A percentile compares a stretch with the other conserved stretches of the same genome.
Evolutionary conservation across 1,140 invertebrate genomes (phyloP).

Genomic region (Stegodyphus mimosarum): DNA sequence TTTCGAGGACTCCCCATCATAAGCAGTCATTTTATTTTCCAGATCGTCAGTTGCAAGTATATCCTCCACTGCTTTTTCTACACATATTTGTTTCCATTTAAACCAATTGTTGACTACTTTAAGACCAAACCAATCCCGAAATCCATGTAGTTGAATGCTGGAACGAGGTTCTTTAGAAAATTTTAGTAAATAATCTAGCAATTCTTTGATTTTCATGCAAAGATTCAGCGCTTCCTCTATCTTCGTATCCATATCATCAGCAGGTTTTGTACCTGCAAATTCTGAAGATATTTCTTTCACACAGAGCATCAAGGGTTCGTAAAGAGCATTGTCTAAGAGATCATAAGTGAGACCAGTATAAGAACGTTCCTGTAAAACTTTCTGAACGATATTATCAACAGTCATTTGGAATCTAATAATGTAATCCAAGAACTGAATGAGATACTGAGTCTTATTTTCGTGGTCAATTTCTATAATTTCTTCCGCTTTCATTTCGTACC

Average conservation of each 20-base stretch:
- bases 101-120: background rate
- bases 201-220: background rate
- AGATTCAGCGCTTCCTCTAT: background rate
- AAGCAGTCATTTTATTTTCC: background rate
- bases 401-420: background rate
- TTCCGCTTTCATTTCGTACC: background rate
- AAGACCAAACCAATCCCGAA: background rate
- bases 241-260: background rate
- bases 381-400: background rate
- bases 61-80: background rate
- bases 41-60: background rate
- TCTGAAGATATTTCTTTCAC: background rate
- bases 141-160: background rate
- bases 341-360: background rate
- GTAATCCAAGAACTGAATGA: background rate
- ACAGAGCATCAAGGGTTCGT: background rate
- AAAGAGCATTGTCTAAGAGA: background rate
- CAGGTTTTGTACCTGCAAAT: background rate
- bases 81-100: background rate
- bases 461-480: background rate
- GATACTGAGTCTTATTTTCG: background rate
- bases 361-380: background rate
- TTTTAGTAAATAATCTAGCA: background rate
- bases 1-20: background rate
- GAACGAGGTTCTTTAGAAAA: background rate